Evolutionary conservation across 1,140 invertebrate species (phyloP), one percentile per base, ranked within the genome.

Genomic region (Lineus longissimus): DNA sequence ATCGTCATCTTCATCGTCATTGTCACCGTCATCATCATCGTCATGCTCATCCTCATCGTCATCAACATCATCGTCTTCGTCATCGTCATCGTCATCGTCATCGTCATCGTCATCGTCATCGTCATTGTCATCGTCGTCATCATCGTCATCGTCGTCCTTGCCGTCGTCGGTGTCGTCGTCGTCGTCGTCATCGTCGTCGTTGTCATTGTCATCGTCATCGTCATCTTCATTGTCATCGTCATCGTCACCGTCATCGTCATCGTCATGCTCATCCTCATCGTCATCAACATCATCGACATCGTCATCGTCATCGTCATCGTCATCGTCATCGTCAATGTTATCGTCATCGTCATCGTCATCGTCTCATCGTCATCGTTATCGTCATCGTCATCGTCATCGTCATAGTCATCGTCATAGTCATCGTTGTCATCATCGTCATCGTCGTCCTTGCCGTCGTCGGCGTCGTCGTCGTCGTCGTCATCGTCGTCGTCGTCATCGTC

Each of bases 61-160:
- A n/a, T n/a, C n/a, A n/a, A n/a, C n/a, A n/a, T n/a, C n/a, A n/a
- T n/a, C n/a, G n/a, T n/a, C n/a, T n/a, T n/a, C n/a, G n/a, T n/a
- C n/a, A n/a, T n/a, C n/a, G n/a, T n/a, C 59, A 2, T 55, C 59
- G 55, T 55, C 59, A 61, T 61, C 59, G 2, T 61, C 59, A 61
- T 61, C 41, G 2, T 61, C 59, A 55, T 61, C 59, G 55, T 61
- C 59, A 61, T 61, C 59, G 2, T 58, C 59, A 55, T 61, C 59
- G 27, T 61, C 59, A 61, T 61, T 41, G 27, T 61, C 27, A 27
- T 61, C 59, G 27, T 55, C 59, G 29, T 61, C 41, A 55, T 55
- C n/a, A 19, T 31, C 40, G 41, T 11, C 45, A 11, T 22, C 19
- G 11, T 9, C 30, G 17, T 41, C 19, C n/a, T n/a, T n/a, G n/a